phyloP scores from a whole-genome alignment of 2,797 vertebrate genomes.

The Alectoris magna region DNA sequence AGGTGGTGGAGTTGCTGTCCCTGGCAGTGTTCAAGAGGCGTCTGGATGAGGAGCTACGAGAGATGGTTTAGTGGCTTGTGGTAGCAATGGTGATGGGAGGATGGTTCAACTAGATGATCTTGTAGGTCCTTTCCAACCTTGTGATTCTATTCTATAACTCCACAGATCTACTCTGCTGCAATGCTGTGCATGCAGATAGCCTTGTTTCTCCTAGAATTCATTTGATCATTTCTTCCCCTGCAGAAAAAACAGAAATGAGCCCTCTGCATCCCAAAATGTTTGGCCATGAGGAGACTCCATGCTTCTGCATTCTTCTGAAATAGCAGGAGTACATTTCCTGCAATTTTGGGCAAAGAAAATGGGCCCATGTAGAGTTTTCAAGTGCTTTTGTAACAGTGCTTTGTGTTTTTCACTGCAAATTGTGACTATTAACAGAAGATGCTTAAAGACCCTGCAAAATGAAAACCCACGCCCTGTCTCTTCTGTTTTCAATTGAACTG shows the following conservation, averaged over 20 bases:
- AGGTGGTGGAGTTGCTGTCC: too few species aligned
- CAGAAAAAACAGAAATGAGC: not conserved
- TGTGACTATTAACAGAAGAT: not conserved
- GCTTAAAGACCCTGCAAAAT: slow-evolving; percentile 30
- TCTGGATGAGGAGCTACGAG: too few species aligned
- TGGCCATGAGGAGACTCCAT: not conserved
- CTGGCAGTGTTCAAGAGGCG: too few species aligned
- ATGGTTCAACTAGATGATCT: too few species aligned
- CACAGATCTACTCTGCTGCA: not conserved
- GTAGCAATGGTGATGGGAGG: too few species aligned
- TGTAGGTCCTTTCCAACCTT: too few species aligned
- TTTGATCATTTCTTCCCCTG: not conserved
- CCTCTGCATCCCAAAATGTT: not conserved
- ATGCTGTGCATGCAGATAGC: not conserved
- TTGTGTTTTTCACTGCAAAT: slow-evolving; percentile 12
- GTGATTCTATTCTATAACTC: not conserved
- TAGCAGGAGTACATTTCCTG: not conserved
- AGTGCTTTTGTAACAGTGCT: not conserved
- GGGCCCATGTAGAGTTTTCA: not conserved
- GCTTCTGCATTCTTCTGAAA: not conserved
- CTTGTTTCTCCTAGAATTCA: not conserved
- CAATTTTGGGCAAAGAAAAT: not conserved
- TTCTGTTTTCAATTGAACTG: slow-evolving; percentile 68
- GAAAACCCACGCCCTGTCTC: not conserved
- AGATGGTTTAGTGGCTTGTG: too few species aligned